Evolutionary conservation across 2,888 invertebrate genomes (phyloP).

Genomic region (Stegana nigrithorax): DNA sequence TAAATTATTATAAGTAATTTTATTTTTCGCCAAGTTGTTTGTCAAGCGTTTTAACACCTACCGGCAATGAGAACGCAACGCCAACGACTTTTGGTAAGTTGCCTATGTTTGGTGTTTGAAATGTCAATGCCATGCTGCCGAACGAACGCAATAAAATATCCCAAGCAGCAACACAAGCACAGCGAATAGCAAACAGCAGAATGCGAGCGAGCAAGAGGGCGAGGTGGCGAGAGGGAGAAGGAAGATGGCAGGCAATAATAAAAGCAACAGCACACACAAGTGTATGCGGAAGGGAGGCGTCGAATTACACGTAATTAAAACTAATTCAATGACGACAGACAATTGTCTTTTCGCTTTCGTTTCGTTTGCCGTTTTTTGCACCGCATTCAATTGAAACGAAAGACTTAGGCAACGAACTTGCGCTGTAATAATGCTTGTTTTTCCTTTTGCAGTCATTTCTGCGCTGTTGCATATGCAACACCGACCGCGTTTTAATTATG

Average conservation of each 20-base stretch:
- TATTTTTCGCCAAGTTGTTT: not conserved
- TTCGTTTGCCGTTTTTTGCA: no score
- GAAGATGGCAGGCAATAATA: not conserved
- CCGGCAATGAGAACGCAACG: not conserved
- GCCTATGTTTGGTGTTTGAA: constrained; percentile 7
- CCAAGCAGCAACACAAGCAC: no score
- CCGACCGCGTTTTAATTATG: no score
- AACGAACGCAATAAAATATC: constrained; percentile 10
- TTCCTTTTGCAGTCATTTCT: no score
- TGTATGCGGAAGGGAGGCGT: constrained; percentile 47
- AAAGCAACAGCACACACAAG: constrained; percentile 2
- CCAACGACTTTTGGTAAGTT: not conserved
- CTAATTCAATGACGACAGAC: constrained; percentile 21
- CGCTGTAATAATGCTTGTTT: no score
- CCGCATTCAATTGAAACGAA: constrained; percentile 20
- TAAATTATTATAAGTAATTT: no score
- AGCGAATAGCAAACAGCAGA: not conserved
- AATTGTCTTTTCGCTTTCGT: constrained; percentile 12
- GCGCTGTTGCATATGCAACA: not conserved
- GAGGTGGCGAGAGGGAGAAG: no score
- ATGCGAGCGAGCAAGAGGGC: not conserved
- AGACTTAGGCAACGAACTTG: constrained; percentile 34
- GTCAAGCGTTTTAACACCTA: constrained; percentile 5
- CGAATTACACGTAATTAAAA: constrained; percentile 25
- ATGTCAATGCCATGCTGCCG: constrained; percentile 43